Base-by-base conservation (phyloP, 2,888 invertebrate genomes). In the Meta bourneti region DNA sequence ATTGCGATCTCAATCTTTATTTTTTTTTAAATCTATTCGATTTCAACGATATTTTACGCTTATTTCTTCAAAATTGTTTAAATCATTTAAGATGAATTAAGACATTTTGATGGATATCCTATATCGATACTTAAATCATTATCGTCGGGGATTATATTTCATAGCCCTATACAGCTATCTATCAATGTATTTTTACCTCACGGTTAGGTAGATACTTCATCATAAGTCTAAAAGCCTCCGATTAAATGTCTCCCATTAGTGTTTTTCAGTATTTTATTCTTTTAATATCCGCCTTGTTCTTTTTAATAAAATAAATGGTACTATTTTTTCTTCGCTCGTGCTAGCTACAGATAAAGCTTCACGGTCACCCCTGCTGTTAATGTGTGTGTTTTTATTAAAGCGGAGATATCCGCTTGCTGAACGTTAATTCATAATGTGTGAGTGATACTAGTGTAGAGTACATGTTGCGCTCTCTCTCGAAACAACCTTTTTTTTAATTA, bases 171-270 rank as follows among this genome's bases (percentile, higher is more conserved):
- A 52, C 72, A 61, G 13, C 83, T 54, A 83, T 83, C 83, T 72
- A 83, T 83, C 83, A 83, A 72, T 74, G 74, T 83, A 75, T 74
- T 83, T 83, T 83, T 83, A 83, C 52, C 72, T 83, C 74, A n/a
- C 20, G 19, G 54, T 74, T 74, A 52, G 52, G 74, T 83, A 20
- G 77, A 34, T 70, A 79, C 61, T 82, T 82, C 82, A 51, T 82
- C 82, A 34, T 13, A 16, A 19, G 16, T 61, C 34, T 61, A 20
- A 79, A 13, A 79, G 79, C 54, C 20, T 61, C 7, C 79, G 79
- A 79, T 79, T 79, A 79, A 79, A 79, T 61, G 34, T 20, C 34
- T 20, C 34, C 61, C 79, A 16, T 61, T 61, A 79, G 20, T 61
- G 61, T 20, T 61, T 79, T 69, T 34, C 79, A 2, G 13, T 0